Base-by-base conservation (phyloP, 2,113 vertebrate genomes). In the Mohoua ochrocephala region DNA sequence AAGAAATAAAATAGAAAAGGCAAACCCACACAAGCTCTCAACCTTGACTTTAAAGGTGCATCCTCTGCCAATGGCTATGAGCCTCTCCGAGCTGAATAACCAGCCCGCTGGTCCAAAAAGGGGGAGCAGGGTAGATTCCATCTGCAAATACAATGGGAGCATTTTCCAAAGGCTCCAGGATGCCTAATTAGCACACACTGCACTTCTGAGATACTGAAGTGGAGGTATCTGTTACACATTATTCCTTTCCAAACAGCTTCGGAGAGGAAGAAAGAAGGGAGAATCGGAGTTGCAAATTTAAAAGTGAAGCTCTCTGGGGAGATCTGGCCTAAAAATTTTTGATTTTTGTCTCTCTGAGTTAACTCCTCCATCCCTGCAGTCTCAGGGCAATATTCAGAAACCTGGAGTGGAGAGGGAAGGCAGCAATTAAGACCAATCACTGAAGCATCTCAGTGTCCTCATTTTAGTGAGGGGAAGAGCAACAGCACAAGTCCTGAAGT, bases 151-250 rank as follows among this genome's bases (percentile, higher is more conserved):
- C 67, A 96, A 71, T 31, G 3, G 92, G 35, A 96, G n/a, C 60
- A 22, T 74, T 84, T 91, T 93, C 93, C 84, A 79, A 75, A 92
- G 83, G 91, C 68, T 95, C 73, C 76, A 35, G 85, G 92, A 91
- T 81, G 93, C 91, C 54, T 91, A 47, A 96, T 95, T 93, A 95
- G 92, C 82, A 84, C 82, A 88, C 64, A 42, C 8, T 30, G 49
- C 68, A 54, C 81, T 91, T 85, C 54, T 67, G 85, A 88, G 87
- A 59, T 52, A 26, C 77, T 47, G 84, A 70, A 15, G 77, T 61
- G 59, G 15, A 50, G 81, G 50, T 90, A 88, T 91, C 61, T 0
- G 4, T 96, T 90, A 93, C 64, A 84, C 35, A 24, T 86, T 68
- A 77, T 59, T 90, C 79, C 68, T 37, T 78, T 81, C 68, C 83